Base-by-base conservation (phyloP, 2,797 vertebrate species). In the Typhlichthys eigenmanni region DNA sequence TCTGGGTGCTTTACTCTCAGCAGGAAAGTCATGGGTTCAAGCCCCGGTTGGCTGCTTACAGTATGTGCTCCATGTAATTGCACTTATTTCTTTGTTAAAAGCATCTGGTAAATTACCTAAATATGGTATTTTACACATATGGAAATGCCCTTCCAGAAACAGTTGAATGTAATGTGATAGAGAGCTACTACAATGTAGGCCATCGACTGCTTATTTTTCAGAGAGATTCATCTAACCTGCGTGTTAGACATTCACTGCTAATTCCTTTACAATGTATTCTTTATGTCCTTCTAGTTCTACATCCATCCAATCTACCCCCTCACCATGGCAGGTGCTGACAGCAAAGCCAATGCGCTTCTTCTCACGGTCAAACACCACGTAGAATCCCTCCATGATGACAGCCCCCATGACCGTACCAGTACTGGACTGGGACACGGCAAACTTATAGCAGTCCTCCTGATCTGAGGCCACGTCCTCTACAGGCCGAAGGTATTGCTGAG, bases 361-460 rank as follows among this genome's bases (percentile, higher is more conserved):
- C 66, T 95, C 92, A 0, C 98, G 94, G 81, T 98, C 98, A 0
- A 99, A 99, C 62, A 98, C 95, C 12, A 98, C 98, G 0, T 98
- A 98, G 91, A 99, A 98, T 13, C 97, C 98, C 79, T 99, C 98
- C 98, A 99, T 99, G 91, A 98, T 96, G 12, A 99, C 97, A 0
- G 97, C 98, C 0, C 98, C 98, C 96, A 99, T 98, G 56, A 98
- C 98, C 0, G 97, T 98, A 13, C 98, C 97, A 0, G 97, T 99
- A 87, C 94, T 97, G 3, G 96, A 99, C 91, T 98, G 96, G 13
- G 98, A 99, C 84, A 99, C 93, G 1, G 98, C 98, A 0, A 99
- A 99, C 85, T 99, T 99, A 78, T 98, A 99, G 85, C 98, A 99
- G 89, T 98, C 96, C 0, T 99, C 98, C 87, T 97, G 95, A 38